Base-by-base conservation (phyloP, 2,113 vertebrate genomes). In the Globicephala melas region DNA sequence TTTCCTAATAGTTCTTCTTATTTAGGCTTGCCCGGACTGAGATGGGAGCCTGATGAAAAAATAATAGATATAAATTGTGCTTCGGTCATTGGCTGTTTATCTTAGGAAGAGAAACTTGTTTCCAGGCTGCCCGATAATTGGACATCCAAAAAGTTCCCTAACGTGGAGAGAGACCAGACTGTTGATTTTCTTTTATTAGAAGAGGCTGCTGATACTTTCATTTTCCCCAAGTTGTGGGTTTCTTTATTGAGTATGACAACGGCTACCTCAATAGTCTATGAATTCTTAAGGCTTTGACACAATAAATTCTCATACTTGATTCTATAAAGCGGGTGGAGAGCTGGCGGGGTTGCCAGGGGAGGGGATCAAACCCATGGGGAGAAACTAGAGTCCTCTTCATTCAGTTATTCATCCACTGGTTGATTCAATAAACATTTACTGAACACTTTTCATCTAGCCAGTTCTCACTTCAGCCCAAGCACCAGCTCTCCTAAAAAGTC, bases 21-120 rank as follows among this genome's bases (percentile, higher is more conserved):
- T 85, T 97, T 97, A 96, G 95, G 68, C 62, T 96, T 47, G 50
- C 36, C 26, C 87, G 41, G 93, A 28, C 68, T 20, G 80, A 97
- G 97, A 98, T 18, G 25, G 98, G 90, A 81, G 76, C 96, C 4
- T 76, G 97, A 96, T 98, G 97, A 95, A 98, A 98, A 98, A 97
- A 89, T 97, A 97, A 84, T 96, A 95, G 97, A 97, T 88, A 97
- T 71, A 97, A 98, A 98, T 98, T 97, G 97, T 96, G 85, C 92
- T 91, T 93, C 71, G 63, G 97, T 97, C 92, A 89, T 97, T 97
- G 95, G 95, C 90, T 95, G 82, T 94, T 98, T 95, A 73, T 97
- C 89, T 94, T 96, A 97, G 96, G 89, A 94, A 97, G 90, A 96
- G 92, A 96, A 17, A 96, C 62, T 96, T 85, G 6, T 87, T 98